Conservation (phyloP, 2,888 invertebrate genomes). For the Meloe dianella region DNA sequence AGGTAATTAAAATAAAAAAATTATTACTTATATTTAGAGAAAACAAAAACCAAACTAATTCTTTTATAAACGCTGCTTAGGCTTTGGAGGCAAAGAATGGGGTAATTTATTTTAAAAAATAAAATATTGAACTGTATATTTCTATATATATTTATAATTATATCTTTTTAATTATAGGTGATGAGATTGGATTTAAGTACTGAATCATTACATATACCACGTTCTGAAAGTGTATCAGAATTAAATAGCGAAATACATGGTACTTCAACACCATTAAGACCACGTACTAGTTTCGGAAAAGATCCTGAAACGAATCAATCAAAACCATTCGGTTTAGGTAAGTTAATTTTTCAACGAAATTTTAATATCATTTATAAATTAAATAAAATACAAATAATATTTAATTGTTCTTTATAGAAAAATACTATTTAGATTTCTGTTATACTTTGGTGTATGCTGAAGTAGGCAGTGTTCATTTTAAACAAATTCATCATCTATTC, state of each 20-base stretch:
- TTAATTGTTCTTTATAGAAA: conserved; percentile 21
- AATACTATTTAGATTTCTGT: conserved; percentile 32
- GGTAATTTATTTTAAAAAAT: conserved; percentile 59
- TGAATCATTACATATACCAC: conserved; percentile 77
- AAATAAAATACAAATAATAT: background rate
- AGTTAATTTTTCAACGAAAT: conserved; percentile 57
- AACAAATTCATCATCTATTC: conserved; percentile 27
- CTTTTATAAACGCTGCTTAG: conserved; percentile 55
- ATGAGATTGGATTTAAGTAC: conserved; percentile 82
- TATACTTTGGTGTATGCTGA: conserved; percentile 36
- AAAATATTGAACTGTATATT: background rate
- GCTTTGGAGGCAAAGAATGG: conserved; percentile 77
- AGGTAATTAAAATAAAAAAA: conserved; percentile 65
- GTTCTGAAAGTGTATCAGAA: conserved; percentile 86
- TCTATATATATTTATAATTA: conserved; percentile 6
- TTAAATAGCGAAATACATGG: conserved; percentile 69
- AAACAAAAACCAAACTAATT: background rate
- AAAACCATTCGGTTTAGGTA: conserved; percentile 84
- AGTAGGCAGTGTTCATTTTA: conserved; percentile 25
- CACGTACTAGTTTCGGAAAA: conserved; percentile 54
- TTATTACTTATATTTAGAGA: conserved; percentile 3
- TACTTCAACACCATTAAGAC: conserved; percentile 47
- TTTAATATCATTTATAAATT: background rate
- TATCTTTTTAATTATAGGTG: conserved; percentile 62
- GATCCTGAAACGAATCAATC: conserved; percentile 66